Evolutionary conservation across 2,888 invertebrate genomes (phyloP).

Genomic region (Erebia ligea): DNA sequence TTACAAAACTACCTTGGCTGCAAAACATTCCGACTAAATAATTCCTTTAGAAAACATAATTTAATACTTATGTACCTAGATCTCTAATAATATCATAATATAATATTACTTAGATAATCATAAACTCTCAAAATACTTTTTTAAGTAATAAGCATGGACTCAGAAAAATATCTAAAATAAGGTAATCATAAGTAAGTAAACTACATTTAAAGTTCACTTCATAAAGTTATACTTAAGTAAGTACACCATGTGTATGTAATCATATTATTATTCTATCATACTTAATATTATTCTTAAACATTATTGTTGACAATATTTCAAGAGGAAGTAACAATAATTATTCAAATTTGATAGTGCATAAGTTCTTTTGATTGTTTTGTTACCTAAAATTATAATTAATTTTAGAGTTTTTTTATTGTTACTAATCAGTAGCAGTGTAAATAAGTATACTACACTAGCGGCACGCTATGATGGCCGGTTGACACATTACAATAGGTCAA

Average conservation of each 20-base stretch:
- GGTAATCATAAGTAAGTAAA: background rate
- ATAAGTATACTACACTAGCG: too few species aligned
- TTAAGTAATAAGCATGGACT: background rate
- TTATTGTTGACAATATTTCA: conserved; percentile 12
- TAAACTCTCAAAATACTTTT: too few species aligned
- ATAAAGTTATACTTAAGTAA: background rate
- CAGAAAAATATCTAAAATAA: background rate
- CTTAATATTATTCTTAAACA: background rate
- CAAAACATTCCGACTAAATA: background rate
- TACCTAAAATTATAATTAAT: too few species aligned
- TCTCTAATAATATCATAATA: too few species aligned
- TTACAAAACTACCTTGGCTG: background rate
- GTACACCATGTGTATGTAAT: background rate
- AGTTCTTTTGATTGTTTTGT: background rate
- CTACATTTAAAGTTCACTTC: background rate
- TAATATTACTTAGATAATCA: too few species aligned
- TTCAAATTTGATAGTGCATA: background rate
- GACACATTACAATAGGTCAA: too few species aligned
- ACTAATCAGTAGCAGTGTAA: too few species aligned
- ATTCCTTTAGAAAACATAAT: background rate
- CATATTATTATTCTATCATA: background rate
- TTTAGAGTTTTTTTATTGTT: too few species aligned
- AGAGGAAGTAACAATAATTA: conserved; percentile 9
- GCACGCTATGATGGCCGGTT: too few species aligned
- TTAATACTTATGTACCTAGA: background rate